A percentile compares a stretch with the other conserved stretches of the same genome.
phyloP scores from a whole-genome alignment of 2,888 invertebrate genomes.

The Diplolepis rosae region DNA sequence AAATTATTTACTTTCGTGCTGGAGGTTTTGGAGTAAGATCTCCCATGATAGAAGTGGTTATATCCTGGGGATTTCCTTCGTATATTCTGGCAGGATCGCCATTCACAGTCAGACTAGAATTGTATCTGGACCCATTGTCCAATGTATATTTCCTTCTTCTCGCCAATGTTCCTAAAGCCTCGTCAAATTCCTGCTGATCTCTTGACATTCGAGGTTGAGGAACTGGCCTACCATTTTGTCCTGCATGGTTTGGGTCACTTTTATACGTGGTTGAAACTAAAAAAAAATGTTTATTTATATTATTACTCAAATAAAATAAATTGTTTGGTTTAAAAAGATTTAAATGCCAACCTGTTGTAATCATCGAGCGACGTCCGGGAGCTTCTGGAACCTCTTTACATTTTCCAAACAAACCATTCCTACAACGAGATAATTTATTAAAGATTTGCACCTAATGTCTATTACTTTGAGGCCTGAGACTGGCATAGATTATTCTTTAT shows the following conservation, averaged over 20 bases:
- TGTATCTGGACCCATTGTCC: constrained; percentile 59
- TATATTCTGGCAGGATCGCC: constrained; percentile 64
- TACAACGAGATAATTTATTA: constrained; percentile 43
- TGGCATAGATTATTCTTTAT: neutral
- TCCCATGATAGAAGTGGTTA: constrained; percentile 61
- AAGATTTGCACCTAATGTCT: neutral
- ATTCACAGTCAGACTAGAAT: constrained; percentile 63
- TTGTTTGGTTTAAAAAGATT: no score
- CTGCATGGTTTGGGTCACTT: constrained; percentile 46
- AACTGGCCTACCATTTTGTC: constrained; percentile 51
- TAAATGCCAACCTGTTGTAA: constrained; percentile 62
- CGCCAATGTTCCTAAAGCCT: constrained; percentile 65
- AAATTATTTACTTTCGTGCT: constrained; percentile 58
- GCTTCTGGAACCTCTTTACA: constrained; percentile 58
- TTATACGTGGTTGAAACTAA: constrained; percentile 65
- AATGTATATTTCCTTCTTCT: constrained; percentile 67
- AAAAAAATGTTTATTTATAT: neutral
- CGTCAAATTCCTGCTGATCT: constrained; percentile 68
- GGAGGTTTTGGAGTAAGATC: constrained; percentile 68
- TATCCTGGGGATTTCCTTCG: constrained; percentile 63
- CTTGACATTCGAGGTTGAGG: constrained; percentile 52
- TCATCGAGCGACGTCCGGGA: constrained; percentile 59
- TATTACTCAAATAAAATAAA: no score
- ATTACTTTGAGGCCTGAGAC: neutral
- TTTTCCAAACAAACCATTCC: constrained; percentile 68